Evolutionary conservation across 2,113 vertebrate genomes (phyloP).

Genomic region (Octodon degus): DNA sequence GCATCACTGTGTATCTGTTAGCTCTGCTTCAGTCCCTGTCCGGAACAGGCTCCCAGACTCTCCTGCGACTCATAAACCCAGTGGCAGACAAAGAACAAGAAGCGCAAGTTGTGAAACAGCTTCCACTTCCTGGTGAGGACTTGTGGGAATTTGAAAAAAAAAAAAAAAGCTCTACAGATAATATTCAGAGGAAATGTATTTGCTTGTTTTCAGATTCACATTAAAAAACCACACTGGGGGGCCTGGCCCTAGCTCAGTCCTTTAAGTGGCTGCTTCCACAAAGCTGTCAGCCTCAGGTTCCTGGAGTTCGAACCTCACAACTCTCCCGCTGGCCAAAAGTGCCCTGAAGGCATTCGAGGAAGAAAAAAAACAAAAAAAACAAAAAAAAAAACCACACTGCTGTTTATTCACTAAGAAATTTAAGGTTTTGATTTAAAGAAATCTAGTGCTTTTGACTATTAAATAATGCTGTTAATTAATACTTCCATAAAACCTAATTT

Average conservation of each 20-base stretch:
- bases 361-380: no score
- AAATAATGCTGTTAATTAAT: neutral
- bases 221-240: neutral
- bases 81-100: neutral
- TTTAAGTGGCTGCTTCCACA: no score
- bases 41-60: neutral
- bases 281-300: no score
- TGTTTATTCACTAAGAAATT: slow-evolving; percentile 35
- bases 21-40: neutral
- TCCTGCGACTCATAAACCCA: neutral
- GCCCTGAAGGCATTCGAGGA: no score
- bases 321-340: no score
- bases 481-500: neutral
- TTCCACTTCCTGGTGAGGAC: neutral
- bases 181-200: neutral
- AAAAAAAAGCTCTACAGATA: neutral
- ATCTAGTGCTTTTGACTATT: neutral
- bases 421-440: neutral
- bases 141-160: neutral
- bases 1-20: neutral
- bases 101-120: neutral
- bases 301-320: no score
- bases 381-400: neutral
- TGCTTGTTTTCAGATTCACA: slow-evolving; percentile 27
- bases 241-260: no score